A percentile compares a stretch with the other conserved stretches of the same genome.
These are phyloP conservation scores for Mormyrus proboscirostris DNA, from an alignment of 2,797 vertebrate genomes.

Conservation along the genomic window DNA sequence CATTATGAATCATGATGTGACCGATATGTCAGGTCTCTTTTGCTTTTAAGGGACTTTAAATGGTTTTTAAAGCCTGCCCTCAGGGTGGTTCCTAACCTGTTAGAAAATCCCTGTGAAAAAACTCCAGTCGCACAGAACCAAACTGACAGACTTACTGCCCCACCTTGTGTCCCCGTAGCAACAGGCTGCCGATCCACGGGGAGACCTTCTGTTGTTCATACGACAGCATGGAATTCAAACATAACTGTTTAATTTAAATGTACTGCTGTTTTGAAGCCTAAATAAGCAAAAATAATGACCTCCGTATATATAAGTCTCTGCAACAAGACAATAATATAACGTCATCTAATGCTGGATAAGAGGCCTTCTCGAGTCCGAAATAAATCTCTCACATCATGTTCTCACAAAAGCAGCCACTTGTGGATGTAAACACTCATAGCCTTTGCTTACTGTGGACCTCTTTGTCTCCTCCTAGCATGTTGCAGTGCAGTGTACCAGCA, in stretches of 20 bases:
- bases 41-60: background rate
- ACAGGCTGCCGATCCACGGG: background rate
- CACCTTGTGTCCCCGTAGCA: background rate
- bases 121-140: background rate
- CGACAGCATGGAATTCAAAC: background rate
- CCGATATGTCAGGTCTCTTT: background rate
- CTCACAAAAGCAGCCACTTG: conserved; percentile 3
- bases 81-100: background rate
- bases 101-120: background rate
- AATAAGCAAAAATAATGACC: background rate
- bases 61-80: background rate
- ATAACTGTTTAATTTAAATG: background rate
- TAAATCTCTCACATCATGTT: background rate
- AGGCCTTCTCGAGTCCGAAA: background rate
- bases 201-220: background rate
- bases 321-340: background rate
- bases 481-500: background rate
- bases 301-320: background rate
- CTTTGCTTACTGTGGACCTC: background rate
- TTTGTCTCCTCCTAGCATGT: background rate
- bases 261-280: background rate
- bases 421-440: background rate
- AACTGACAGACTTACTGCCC: background rate
- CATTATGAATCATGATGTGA: background rate
- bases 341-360: background rate